phyloP scores from a whole-genome alignment of 2,797 vertebrate genomes.

The Bovichtus diacanthus region DNA sequence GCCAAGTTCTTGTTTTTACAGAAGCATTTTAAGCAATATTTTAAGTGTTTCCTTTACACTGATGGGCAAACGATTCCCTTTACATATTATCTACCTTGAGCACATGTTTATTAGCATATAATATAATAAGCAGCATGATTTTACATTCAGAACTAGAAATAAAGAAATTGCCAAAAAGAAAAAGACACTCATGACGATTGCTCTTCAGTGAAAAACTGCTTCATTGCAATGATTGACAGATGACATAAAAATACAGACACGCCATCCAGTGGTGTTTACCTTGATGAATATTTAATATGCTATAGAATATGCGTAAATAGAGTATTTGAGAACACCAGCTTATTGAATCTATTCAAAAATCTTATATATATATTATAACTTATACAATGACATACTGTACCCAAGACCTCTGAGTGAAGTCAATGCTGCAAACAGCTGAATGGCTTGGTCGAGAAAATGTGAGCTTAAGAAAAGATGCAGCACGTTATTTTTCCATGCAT shows the following conservation, averaged over 20 bases:
- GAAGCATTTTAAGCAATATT: not conserved
- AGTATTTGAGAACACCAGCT: not conserved
- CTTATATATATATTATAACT: too few relatives aligned
- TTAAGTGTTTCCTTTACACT: not conserved
- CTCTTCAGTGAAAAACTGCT: conserved; percentile 7
- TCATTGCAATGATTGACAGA: conserved; percentile 8
- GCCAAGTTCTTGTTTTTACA: not conserved
- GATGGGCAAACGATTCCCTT: not conserved
- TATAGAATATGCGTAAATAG: not conserved
- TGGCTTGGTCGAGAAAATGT: conserved; percentile 26
- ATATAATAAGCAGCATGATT: conserved; percentile 7
- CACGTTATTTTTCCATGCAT: not conserved
- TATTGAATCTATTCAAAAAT: conserved; percentile 8
- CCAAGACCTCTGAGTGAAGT: conserved; percentile 4
- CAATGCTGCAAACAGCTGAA: conserved; percentile 9
- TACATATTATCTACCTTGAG: too few relatives aligned
- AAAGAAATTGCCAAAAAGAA: not conserved
- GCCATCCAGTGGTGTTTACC: conserved; percentile 54
- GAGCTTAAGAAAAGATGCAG: conserved; percentile 23
- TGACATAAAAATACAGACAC: not conserved
- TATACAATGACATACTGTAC: conserved; percentile 10
- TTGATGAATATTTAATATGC: not conserved
- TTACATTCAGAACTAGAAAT: conserved; percentile 5
- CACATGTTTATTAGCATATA: conserved; percentile 44
- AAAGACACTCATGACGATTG: not conserved